Percentiles rank a stretch among this genome's conserved stretches.
Evolutionary conservation across 2,113 vertebrate genomes (phyloP).

Genomic region (Accipiter cooperii): DNA sequence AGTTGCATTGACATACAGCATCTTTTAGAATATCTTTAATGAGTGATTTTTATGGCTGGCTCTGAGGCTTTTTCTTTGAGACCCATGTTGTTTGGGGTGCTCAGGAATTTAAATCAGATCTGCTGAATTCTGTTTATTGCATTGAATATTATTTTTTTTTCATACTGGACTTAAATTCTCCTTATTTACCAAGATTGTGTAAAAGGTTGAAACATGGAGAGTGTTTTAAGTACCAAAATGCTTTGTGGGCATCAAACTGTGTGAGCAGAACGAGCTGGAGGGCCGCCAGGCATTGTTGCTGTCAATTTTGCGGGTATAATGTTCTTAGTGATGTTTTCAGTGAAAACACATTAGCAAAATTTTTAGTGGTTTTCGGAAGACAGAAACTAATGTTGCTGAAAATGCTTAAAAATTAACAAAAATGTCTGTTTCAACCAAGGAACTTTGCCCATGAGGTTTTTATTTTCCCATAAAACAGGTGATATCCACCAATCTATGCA

Average conservation of each 20-base stretch:
- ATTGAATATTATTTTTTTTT: neutral
- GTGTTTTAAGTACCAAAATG: neutral
- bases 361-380: neutral
- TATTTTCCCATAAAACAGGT: neutral
- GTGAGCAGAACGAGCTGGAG: neutral
- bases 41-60: neutral
- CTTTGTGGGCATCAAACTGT: neutral
- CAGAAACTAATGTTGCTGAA: neutral
- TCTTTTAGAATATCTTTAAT: neutral
- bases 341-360: neutral
- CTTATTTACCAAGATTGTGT: neutral
- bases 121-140: neutral
- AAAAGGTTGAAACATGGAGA: neutral
- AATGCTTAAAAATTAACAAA: neutral
- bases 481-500: neutral
- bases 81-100: neutral
- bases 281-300: neutral
- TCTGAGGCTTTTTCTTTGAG: neutral
- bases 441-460: neutral
- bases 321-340: neutral
- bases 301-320: neutral
- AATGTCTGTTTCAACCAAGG: neutral
- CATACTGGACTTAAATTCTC: neutral
- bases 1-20: neutral
- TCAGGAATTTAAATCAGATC: neutral